A percentile compares a stretch with the other conserved stretches of the same genome.
phyloP scores from a whole-genome alignment of 2,797 vertebrate species.

The Craterocephalus amniculus region DNA sequence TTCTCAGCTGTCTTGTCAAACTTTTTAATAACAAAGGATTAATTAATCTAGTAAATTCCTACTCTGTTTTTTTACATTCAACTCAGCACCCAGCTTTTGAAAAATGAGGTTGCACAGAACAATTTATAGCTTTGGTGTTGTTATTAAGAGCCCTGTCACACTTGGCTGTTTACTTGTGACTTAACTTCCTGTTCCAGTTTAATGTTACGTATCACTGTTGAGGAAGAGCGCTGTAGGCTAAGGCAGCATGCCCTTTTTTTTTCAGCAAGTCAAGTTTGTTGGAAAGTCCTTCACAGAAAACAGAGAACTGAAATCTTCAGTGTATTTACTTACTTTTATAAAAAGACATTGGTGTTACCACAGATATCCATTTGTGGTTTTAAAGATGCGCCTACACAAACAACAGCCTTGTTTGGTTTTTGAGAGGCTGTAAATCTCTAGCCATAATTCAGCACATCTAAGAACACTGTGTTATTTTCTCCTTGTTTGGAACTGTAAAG shows the following conservation, averaged over 20 bases:
- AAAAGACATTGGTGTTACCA: too few species aligned
- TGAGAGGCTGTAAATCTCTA: neutral
- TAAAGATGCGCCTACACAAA: neutral
- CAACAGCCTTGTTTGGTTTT: neutral
- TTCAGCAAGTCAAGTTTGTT: neutral
- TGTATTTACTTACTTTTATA: too few species aligned
- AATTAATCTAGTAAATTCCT: neutral
- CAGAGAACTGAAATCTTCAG: neutral
- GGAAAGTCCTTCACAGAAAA: neutral
- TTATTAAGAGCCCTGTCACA: neutral
- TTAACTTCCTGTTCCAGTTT: constrained; percentile 18
- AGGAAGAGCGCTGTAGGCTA: neutral
- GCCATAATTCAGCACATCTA: neutral
- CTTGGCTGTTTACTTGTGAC: constrained; percentile 4
- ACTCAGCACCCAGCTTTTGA: neutral
- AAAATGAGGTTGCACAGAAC: neutral
- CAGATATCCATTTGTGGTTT: neutral
- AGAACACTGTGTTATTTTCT: neutral
- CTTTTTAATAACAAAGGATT: neutral
- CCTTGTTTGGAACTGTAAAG: neutral
- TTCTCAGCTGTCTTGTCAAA: too few species aligned
- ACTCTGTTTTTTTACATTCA: neutral
- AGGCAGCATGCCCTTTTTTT: neutral
- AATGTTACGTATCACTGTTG: neutral
- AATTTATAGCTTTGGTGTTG: neutral